Base-by-base conservation (phyloP, 2,797 vertebrate species). In the Cyprinella venusta region DNA sequence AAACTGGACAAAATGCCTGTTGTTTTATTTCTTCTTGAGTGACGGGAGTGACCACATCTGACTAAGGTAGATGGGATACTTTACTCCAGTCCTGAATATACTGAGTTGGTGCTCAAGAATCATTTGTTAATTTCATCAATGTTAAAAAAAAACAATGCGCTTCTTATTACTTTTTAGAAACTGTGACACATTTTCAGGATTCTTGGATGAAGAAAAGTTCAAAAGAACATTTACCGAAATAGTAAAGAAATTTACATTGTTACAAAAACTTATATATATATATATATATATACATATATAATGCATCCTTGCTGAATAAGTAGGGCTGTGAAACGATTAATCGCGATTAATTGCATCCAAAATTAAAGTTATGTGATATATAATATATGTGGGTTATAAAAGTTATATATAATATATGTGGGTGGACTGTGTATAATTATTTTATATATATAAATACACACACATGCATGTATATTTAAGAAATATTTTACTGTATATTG, bases 31-130 rank as follows among this genome's bases (percentile, higher is more conserved):
- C 18, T 36, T 8, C 24, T 69, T 30, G 12, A 81, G 40, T 18
- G 48, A 63, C 50, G 26, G 19, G 26, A 45, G 42, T 18, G 5
- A 3, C 4, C 21, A 19, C 50, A 36, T 63, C 42, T 30, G 54
- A 72, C 7, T 63, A 63, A 74, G 69, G 69, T 81, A 74, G 69
- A 81, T n/a, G 30, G 5, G 19, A 64, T 50, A 48, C 19, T 0
- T 38, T 59, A 21, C 1, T 59, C 21, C 21, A 24, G 21, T n/a
- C 21, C 7, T 16, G 18, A 64, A 33, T 8, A 64, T 33, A 3
- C 16, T 64, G 30, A 65, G 19, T 65, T 65, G 63, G 30, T 65
- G 63, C 16, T 65, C 30, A 36, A 36, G 30, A 65, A 65, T 36
- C 30, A 65, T 36, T 36, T 65, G 3, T 65, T 19, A 30, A 6